Percentiles rank a stretch among this genome's conserved stretches.
These are phyloP conservation scores for Trematocara variabile DNA, from an alignment of 2,113 vertebrate species.

Conservation along the genomic window DNA sequence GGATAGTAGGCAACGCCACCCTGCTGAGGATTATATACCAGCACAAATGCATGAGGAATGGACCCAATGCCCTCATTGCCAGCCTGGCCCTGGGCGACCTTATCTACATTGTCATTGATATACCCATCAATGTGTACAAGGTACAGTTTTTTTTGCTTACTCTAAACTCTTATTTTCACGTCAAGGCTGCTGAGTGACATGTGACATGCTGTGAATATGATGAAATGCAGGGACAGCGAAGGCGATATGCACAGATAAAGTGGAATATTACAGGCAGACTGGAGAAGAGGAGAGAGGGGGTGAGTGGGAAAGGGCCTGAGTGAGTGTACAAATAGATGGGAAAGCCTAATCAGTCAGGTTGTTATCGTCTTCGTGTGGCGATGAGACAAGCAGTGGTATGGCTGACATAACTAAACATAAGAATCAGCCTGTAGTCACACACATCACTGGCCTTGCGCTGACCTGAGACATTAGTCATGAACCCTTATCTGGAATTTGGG, in stretches of 20 bases:
- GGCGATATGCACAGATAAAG: constrained; percentile 1
- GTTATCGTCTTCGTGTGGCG: constrained; percentile 43
- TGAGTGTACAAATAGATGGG: constrained; percentile 16
- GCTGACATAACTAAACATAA: constrained; percentile 56
- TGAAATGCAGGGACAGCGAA: constrained; percentile 13
- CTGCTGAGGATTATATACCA: constrained; percentile 97
- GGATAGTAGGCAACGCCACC: constrained; percentile 93
- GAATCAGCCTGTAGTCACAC: constrained; percentile 35
- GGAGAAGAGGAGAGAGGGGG: not conserved
- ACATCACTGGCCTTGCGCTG: constrained; percentile 20
- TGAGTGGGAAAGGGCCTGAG: not conserved
- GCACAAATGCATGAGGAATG: constrained; percentile 99
- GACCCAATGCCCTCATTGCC: constrained; percentile 94
- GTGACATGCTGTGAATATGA: not conserved
- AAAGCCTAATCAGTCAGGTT: constrained; percentile 52
- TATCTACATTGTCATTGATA: constrained; percentile 91
- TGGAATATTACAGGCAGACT: constrained; percentile 14
- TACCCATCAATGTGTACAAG: constrained; percentile 94
- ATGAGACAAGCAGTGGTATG: constrained; percentile 61
- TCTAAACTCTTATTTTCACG: not conserved
- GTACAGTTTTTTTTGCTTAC: constrained; percentile 65
- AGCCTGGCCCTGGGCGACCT: constrained; percentile 96
- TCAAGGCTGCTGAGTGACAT: not conserved
- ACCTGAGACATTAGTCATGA: constrained; percentile 44
- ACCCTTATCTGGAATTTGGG: constrained; percentile 9